phyloP scores from a whole-genome alignment of 2,888 invertebrate species.

The Serripes groenlandicus region DNA sequence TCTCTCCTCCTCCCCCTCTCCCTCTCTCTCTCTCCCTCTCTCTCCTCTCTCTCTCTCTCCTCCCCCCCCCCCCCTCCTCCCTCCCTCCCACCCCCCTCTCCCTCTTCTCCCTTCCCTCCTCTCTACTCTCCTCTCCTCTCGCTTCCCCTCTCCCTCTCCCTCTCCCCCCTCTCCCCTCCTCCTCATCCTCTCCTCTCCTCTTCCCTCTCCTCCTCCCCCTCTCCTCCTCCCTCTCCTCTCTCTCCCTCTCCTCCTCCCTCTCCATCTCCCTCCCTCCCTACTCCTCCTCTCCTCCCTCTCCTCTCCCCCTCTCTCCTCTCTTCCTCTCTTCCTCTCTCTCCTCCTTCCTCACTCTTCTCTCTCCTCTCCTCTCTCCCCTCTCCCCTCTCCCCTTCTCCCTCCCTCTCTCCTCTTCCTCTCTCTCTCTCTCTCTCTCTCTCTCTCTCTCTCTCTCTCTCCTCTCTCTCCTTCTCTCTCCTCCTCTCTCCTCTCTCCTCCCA shows the following conservation, averaged over 20 bases:
- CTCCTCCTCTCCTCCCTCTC: constrained; percentile 28
- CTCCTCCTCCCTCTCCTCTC: no score
- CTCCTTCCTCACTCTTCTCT: constrained; percentile 22
- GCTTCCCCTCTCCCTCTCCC: no score
- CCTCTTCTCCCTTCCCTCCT: no score
- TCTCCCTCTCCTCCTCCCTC: no score
- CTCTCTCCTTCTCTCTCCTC: constrained; percentile 2
- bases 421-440: neutral
- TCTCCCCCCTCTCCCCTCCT: neutral
- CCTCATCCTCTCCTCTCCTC: constrained; percentile 48
- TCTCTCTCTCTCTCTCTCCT: constrained; percentile 17
- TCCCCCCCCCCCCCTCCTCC: neutral
- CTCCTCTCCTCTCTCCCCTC: neutral
- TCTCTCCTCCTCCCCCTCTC: constrained; percentile 11
- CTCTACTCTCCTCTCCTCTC: no score
- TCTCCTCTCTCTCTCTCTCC: constrained; percentile 7
- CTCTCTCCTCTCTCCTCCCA: constrained; percentile 20
- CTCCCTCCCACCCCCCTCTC: no score
- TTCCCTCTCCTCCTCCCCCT: no score
- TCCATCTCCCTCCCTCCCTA: constrained; percentile 35
- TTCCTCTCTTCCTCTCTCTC: constrained; percentile 23
- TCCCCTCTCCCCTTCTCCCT: no score
- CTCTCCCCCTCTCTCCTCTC: constrained; percentile 31
- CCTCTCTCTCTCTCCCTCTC: no score
- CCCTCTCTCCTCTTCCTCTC: constrained; percentile 40